A percentile compares a stretch with the other conserved stretches of the same genome.
Evolutionary conservation across 2,797 vertebrate genomes (phyloP).

Genomic region (Peromyscus eremicus): DNA sequence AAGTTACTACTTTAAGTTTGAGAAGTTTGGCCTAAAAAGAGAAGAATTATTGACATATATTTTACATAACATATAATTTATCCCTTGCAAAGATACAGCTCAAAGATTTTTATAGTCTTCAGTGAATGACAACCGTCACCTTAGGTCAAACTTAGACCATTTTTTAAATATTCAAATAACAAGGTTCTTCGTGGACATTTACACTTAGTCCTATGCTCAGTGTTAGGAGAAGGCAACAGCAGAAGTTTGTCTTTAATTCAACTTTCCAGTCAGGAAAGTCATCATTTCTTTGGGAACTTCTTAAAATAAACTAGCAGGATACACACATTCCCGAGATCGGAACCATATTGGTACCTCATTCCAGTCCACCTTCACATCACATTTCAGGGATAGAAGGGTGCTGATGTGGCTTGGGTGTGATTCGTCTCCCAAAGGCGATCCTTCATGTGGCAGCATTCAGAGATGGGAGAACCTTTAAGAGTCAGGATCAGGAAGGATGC

Average conservation of each 20-base stretch:
- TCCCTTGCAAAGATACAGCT: background rate
- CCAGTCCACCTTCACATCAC: background rate
- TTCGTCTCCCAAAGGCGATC: background rate
- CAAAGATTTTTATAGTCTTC: background rate
- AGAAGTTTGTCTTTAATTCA: background rate
- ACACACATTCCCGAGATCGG: background rate
- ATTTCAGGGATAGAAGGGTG: background rate
- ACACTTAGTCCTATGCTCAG: background rate
- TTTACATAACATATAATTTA: background rate
- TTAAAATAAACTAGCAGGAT: background rate
- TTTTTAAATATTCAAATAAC: background rate
- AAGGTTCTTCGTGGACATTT: background rate
- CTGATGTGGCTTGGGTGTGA: background rate
- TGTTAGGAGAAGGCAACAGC: background rate
- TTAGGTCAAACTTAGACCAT: background rate
- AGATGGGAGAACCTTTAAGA: too few species aligned
- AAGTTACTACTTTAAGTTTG: background rate
- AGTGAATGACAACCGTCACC: background rate
- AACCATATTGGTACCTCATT: background rate
- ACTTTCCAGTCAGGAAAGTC: background rate
- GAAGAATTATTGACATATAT: background rate
- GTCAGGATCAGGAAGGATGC: background rate
- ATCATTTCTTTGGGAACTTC: background rate
- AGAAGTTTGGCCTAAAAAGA: slow-evolving; percentile 19
- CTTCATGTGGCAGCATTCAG: background rate